Percentiles rank a stretch among this genome's conserved stretches.
phyloP scores from a whole-genome alignment of 2,888 invertebrate genomes.

The Torymus tubicola region DNA sequence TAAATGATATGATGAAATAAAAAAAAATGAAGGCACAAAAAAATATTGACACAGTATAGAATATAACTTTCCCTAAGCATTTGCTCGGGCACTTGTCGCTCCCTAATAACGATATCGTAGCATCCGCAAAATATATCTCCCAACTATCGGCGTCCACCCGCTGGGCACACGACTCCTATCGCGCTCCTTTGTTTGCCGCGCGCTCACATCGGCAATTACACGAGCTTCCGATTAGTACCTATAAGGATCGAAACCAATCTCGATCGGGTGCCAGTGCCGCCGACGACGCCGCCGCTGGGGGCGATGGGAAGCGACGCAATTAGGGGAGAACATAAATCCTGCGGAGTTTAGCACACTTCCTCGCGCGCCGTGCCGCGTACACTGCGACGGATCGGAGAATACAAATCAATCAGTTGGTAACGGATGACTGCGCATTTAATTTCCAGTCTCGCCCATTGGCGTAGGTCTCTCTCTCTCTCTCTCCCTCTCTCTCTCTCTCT shows the following conservation, averaged over 20 bases:
- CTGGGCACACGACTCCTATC: not conserved
- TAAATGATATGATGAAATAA: no score
- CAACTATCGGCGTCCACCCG: not conserved
- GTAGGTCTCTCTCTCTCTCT: conserved; percentile 9
- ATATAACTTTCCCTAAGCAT: no score
- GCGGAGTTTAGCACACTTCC: conserved; percentile 73
- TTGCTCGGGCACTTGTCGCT: conserved; percentile 29
- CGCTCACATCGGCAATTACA: conserved; percentile 57
- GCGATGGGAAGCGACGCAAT: conserved; percentile 69
- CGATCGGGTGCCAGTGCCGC: conserved; percentile 54
- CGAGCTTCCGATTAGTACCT: conserved; percentile 59
- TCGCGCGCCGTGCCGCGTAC: conserved; percentile 52
- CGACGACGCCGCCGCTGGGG: conserved; percentile 50
- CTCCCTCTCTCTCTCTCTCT: not conserved
- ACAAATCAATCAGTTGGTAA: conserved; percentile 75
- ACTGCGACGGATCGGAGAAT: conserved; percentile 68
- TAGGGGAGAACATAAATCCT: conserved; percentile 75
- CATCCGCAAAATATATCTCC: conserved; percentile 9
- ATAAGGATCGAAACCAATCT: conserved; percentile 63
- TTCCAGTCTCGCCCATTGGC: conserved; percentile 69
- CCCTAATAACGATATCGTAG: conserved; percentile 15
- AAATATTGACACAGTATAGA: no score
- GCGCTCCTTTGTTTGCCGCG: conserved; percentile 33
- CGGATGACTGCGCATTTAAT: conserved; percentile 75
- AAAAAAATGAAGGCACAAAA: no score